Evolutionary conservation across 2,888 invertebrate species (phyloP).

Genomic region (Drosophila leonis): DNA sequence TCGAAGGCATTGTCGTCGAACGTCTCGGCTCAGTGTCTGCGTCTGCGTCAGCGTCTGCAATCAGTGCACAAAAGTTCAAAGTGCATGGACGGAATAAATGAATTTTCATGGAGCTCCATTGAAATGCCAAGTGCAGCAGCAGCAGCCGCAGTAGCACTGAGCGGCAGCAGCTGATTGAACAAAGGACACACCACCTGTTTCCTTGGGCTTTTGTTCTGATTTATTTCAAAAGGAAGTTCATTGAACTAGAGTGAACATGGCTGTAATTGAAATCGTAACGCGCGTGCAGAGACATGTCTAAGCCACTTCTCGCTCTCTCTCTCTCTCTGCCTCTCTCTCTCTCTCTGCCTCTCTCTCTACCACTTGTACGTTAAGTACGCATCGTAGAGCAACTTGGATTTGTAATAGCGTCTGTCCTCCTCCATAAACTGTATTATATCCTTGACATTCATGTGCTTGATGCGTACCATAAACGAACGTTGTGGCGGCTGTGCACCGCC

Average conservation of each 20-base stretch:
- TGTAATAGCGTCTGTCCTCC: constrained; percentile 43
- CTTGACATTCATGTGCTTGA: constrained; percentile 53
- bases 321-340: not conserved
- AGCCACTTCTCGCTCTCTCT: not conserved
- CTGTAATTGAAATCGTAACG: constrained; percentile 54
- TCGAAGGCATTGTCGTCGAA: constrained; percentile 44
- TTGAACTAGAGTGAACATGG: constrained; percentile 53
- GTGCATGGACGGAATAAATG: constrained; percentile 64
- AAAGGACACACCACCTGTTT: constrained; percentile 78
- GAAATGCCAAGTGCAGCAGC: constrained; percentile 51
- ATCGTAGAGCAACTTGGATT: constrained; percentile 49
- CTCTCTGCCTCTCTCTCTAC: constrained; percentile 13
- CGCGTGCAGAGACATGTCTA: constrained; percentile 10
- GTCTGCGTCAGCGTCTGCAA: constrained; percentile 44
- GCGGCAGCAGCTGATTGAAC: constrained; percentile 36
- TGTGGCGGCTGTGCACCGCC: not conserved
- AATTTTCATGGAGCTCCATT: constrained; percentile 48
- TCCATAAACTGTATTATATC: constrained; percentile 62
- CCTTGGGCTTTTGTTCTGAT: constrained; percentile 73
- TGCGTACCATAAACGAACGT: constrained; percentile 23
- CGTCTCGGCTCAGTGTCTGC: constrained; percentile 11
- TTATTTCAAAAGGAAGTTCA: constrained; percentile 67
- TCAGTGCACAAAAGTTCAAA: constrained; percentile 72
- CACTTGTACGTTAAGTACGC: constrained; percentile 56
- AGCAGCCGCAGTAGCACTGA: constrained; percentile 12